phyloP scores from a whole-genome alignment of 1,140 invertebrate genomes.

The Eurosta solidaginis region DNA sequence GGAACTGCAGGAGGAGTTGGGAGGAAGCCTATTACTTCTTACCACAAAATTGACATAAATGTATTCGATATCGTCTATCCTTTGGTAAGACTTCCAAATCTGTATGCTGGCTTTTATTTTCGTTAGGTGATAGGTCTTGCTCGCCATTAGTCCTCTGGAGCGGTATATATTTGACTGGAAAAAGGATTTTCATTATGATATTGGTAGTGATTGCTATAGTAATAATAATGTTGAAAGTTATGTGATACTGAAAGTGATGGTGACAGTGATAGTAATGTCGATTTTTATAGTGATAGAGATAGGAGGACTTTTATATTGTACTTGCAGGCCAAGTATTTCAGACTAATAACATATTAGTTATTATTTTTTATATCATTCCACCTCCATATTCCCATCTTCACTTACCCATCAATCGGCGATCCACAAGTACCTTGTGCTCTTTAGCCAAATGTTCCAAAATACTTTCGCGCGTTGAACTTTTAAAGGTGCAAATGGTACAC shows the following conservation, averaged over 20 bases:
- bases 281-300: no score
- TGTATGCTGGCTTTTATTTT: not conserved
- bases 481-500: constrained; percentile 5
- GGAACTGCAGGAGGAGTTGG: not conserved
- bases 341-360: not conserved
- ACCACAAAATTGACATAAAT: constrained; percentile 30
- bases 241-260: no score
- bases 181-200: no score
- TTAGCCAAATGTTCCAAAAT: constrained; percentile 23
- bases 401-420: not conserved
- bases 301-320: no score
- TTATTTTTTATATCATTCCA: not conserved
- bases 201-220: no score
- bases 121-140: not conserved
- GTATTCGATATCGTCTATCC: not conserved
- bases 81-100: not conserved
- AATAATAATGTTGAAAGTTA: no score
- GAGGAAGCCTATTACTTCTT: not conserved
- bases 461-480: not conserved
- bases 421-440: constrained; percentile 20
- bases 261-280: no score
- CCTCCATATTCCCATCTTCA: not conserved
- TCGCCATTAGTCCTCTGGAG: not conserved
- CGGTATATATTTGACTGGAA: constrained; percentile 11
- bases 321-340: no score